Conservation (phyloP, 2,113 vertebrate species). For the Vidua macroura region DNA sequence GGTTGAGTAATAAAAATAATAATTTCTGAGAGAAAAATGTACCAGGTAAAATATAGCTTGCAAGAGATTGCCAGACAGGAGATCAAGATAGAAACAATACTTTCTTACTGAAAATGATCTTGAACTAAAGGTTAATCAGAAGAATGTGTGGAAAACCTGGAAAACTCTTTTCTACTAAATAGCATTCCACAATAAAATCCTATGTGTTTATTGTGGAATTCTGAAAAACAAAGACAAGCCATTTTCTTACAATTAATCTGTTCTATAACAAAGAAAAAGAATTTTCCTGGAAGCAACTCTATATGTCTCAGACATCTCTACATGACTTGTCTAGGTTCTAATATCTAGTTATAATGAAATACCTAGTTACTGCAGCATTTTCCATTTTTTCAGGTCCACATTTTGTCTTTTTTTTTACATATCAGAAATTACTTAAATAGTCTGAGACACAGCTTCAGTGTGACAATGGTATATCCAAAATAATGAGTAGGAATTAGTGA, state of each 20-base stretch:
- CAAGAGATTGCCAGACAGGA: background rate
- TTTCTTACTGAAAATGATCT: background rate
- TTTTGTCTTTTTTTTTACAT: background rate
- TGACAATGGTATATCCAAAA: background rate
- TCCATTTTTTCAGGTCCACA: background rate
- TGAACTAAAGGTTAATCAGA: slow-evolving; percentile 29
- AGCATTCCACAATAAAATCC: background rate
- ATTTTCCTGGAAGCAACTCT: background rate
- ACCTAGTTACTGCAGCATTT: background rate
- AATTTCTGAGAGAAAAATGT: background rate
- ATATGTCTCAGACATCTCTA: background rate
- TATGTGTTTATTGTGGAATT: background rate
- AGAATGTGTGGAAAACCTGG: background rate
- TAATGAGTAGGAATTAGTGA: slow-evolving; percentile 29
- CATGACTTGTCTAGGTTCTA: background rate
- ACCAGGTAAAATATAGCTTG: background rate
- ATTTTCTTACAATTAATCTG: background rate
- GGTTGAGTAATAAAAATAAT: background rate
- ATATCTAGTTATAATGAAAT: background rate
- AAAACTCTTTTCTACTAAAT: background rate
- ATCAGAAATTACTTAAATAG: background rate
- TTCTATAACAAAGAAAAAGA: background rate
- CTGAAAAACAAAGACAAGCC: background rate
- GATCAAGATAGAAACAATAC: background rate
- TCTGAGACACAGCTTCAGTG: background rate